Evolutionary conservation across 1,140 invertebrate species (phyloP), one percentile per base, ranked within the genome.

Genomic region (Hirudo medicinalis): DNA sequence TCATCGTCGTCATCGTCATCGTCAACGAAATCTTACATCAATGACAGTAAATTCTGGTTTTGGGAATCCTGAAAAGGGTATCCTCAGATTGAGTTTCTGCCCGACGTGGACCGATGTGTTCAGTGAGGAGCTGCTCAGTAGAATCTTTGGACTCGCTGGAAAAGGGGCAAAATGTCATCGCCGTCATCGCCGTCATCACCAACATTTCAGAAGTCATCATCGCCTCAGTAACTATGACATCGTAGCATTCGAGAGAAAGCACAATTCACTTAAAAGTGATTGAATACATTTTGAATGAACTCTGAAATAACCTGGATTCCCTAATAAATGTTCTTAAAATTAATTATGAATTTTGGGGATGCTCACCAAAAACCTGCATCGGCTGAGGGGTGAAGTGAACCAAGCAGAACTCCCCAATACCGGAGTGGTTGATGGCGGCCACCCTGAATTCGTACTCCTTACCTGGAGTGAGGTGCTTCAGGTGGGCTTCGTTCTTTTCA

Each of bases 391-490:
- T n/a, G 29, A 63, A 63, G 2, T 2, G 11, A n/a, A 63, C 22
- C 57, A 20, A 91, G 74, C 92, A 95, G 29, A 92, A 90, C 84
- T 92, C 91, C 53, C 94, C 91, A 77, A 90, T 85, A 53, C 94
- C 94, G 67, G 92, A 93, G 22, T 91, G 91, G 82, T 99, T 99
- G 20, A 93, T 87, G n/a, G 94, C 94, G 6, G 89, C 88, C 0
- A 98, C 90, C 76, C 95, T 87, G 82, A 98, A 99, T 82, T 98
- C 91, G 80, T 98, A 98, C 78, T 94, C 89, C 80, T 94, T 91
- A 54, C 91, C 91, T 82, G 91, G 89, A 76, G 90, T 88, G 0
- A 94, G 91, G 0, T 89, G 93, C 17, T 87, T 90, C 5, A 92
- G 87, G 76, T 87, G 78, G 71, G 82, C 79, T 15, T 15, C 32